Conservation (phyloP, 2,888 invertebrate genomes). For the Tuberolachnus salignus region DNA sequence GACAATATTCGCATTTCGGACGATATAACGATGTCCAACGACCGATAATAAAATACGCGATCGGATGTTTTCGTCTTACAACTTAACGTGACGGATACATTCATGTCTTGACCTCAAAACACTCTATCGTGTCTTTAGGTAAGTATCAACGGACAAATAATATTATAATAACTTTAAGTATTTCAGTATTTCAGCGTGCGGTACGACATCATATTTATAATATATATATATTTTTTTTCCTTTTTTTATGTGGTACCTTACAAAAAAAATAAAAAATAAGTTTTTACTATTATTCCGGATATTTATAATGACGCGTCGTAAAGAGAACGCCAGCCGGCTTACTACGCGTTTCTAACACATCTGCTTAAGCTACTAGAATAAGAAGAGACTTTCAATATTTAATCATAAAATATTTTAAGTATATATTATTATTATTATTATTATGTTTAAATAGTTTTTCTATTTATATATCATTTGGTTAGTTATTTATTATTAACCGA, state of each 20-base stretch:
- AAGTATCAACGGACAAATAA: conserved; percentile 16
- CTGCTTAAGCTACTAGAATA: background rate
- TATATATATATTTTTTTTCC: no score
- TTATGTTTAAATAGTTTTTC: background rate
- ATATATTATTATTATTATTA: background rate
- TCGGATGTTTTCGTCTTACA: conserved; percentile 8
- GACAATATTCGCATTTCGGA: no score
- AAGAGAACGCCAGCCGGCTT: background rate
- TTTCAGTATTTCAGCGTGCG: background rate
- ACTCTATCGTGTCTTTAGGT: conserved; percentile 39
- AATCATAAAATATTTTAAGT: conserved; percentile 5
- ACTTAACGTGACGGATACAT: conserved; percentile 33
- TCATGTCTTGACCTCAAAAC: conserved; percentile 55
- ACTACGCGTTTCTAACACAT: conserved; percentile 11
- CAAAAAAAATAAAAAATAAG: background rate
- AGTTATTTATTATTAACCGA: no score
- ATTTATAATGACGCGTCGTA: background rate
- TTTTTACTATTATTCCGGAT: background rate
- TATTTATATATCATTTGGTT: background rate
- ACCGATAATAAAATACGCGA: conserved; percentile 34
- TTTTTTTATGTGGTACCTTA: background rate
- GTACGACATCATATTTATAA: background rate
- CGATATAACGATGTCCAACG: background rate
- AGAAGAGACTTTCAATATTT: conserved; percentile 2
- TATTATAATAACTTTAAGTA: no score